Percentiles rank a stretch among this genome's conserved stretches.
Conservation (phyloP, 1,140 invertebrate genomes). For the Drosophila tropicalis region DNA sequence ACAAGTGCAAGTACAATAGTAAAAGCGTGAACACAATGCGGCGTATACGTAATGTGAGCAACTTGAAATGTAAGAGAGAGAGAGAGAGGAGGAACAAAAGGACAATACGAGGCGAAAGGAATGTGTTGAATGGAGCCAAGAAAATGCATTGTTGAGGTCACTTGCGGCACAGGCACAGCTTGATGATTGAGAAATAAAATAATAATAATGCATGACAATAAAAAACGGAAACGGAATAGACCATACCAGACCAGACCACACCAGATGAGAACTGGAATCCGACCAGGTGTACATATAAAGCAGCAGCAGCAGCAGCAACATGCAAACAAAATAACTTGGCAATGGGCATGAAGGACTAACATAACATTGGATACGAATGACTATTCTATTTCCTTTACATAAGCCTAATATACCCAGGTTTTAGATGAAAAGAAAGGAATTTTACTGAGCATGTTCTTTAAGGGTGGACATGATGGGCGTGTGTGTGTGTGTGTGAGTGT, state of each 20-base stretch:
- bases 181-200: slow-evolving; percentile 21
- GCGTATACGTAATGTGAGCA: slow-evolving; percentile 59
- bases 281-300: background rate
- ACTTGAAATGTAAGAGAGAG: background rate
- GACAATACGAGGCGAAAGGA: slow-evolving; percentile 6
- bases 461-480: slow-evolving; percentile 51
- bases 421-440: slow-evolving; percentile 31
- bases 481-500: slow-evolving; percentile 48
- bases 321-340: background rate
- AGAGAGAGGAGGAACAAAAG: background rate
- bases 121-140: background rate
- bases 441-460: slow-evolving; percentile 33
- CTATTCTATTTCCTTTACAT: background rate
- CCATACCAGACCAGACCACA: background rate
- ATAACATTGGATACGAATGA: background rate
- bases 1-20: slow-evolving; percentile 10
- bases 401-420: background rate
- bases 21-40: slow-evolving; percentile 43
- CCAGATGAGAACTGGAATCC: too few relatives aligned
- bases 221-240: background rate
- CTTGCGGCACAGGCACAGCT: slow-evolving; percentile 4
- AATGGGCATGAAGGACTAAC: background rate
- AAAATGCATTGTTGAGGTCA: slow-evolving; percentile 19
- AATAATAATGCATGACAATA: slow-evolving; percentile 42
- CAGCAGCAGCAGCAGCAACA: background rate